Base-by-base conservation (phyloP, 1,140 invertebrate species). In the Lasaia peninsularis region DNA sequence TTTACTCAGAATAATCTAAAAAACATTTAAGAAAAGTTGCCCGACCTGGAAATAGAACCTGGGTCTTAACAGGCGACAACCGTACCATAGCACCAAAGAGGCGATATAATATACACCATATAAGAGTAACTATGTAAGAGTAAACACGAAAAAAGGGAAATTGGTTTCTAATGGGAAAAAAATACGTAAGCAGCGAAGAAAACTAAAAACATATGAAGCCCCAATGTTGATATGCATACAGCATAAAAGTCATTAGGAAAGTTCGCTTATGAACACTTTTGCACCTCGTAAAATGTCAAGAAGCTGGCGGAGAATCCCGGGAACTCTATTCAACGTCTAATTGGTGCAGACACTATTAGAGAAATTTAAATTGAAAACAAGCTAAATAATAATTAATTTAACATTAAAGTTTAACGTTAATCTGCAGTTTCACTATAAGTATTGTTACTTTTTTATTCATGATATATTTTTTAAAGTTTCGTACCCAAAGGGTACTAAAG, bases 211-310 rank as follows among this genome's bases (percentile, higher is more conserved):
- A 40, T 54, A 56, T 58, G 58, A 63, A 63, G 55, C 56, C 35
- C 51, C 56, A 37, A 57, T 49, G 54, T 51, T 18, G 24, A 20
- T 44, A 59, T 20, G 21, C 35, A 54, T 51, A 24, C 32, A 60
- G 62, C 59, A 63, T 68, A 62, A 69, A 62, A 63, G 62, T 64
- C 62, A 60, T 68, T 63, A 59, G 33, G 52, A 61, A 68, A 66
- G 37, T 66, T 61, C 50, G 37, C 40, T 65, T 59, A 56, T 54
- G 52, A 57, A 61, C 58, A 14, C 40, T 51, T 60, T 69, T 58
- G 58, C 60, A 63, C 58, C 52, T 63, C 33, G 48, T 49, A 33
- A 56, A 57, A 55, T 48, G 56, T 28, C 18, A 44, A 44, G 40
- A 18, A 52, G 21, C n/a, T 11, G 32, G 7, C 52, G 14, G 49